Conservation (phyloP, 2,113 vertebrate species). For the Cnemophilus loriae region DNA sequence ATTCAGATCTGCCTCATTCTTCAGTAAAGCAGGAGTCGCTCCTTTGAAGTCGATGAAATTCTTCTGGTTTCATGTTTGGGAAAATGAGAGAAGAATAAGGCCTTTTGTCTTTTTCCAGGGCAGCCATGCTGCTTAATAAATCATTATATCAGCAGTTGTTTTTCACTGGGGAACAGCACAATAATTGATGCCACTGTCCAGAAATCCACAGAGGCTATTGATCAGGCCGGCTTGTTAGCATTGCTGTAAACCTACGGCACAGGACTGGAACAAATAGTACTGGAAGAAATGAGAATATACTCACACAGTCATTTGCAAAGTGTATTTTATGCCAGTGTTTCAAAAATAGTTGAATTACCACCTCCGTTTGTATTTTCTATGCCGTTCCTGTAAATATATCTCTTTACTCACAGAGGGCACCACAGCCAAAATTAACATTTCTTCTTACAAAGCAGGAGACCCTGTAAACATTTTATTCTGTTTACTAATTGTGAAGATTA, state of each 20-base stretch:
- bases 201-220: neutral
- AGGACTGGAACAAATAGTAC: neutral
- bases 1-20: neutral
- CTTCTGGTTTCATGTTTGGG: slow-evolving; percentile 2
- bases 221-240: neutral
- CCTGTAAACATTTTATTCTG: neutral
- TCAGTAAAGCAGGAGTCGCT: neutral
- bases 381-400: neutral
- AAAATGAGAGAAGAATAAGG: slow-evolving; percentile 40
- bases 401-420: neutral
- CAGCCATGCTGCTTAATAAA: slow-evolving; percentile 45
- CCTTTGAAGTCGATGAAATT: slow-evolving; percentile 45
- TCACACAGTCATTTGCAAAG: neutral
- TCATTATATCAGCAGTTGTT: slow-evolving; percentile 50
- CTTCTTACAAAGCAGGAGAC: neutral
- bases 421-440: neutral
- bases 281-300: neutral
- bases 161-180: neutral
- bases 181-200: slow-evolving; percentile 7
- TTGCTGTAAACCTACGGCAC: neutral
- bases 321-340: neutral
- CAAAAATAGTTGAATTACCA: neutral
- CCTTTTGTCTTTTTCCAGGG: slow-evolving; percentile 30
- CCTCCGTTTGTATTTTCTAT: neutral
- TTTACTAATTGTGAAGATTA: neutral